Percentiles rank a stretch among this genome's conserved stretches.
Evolutionary conservation across 2,888 invertebrate species (phyloP).

Genomic region (Tenthredo scrophulariae): DNA sequence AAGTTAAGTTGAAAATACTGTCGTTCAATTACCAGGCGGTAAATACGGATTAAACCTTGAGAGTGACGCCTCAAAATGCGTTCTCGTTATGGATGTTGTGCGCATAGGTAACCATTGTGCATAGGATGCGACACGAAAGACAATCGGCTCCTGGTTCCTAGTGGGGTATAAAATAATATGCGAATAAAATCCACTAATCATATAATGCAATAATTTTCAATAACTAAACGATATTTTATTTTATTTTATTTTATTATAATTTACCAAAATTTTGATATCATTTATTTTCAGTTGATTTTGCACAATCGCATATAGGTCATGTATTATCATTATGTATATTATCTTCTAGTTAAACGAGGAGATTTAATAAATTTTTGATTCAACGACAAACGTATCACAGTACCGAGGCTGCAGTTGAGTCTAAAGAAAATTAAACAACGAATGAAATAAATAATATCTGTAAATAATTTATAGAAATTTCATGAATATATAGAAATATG

Average conservation of each 20-base stretch:
- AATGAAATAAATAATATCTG: neutral
- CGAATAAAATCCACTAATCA: neutral
- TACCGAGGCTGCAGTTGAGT: neutral
- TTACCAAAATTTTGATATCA: neutral
- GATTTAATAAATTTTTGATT: neutral
- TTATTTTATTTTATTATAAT: neutral
- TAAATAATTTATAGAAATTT: neutral
- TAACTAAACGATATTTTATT: neutral
- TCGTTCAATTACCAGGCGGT: neutral
- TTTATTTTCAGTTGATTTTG: neutral
- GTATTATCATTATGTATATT: too few species aligned
- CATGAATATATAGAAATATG: neutral
- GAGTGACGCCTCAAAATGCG: neutral
- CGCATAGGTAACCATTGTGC: conserved; percentile 1
- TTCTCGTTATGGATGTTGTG: conserved; percentile 6
- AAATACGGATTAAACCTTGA: conserved; percentile 26
- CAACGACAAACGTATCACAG: neutral
- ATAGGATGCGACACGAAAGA: conserved; percentile 31
- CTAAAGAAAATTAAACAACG: neutral
- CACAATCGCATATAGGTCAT: too few species aligned
- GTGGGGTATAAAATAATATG: neutral
- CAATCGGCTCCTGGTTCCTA: neutral
- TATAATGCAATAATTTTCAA: neutral
- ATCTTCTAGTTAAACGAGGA: neutral
- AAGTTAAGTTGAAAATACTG: conserved; percentile 19